Percentiles rank a stretch among this genome's conserved stretches.
Evolutionary conservation across 37 sponge, comb jelly and placozoan species (phyloP).

Genomic region (Halichondria panicea): DNA sequence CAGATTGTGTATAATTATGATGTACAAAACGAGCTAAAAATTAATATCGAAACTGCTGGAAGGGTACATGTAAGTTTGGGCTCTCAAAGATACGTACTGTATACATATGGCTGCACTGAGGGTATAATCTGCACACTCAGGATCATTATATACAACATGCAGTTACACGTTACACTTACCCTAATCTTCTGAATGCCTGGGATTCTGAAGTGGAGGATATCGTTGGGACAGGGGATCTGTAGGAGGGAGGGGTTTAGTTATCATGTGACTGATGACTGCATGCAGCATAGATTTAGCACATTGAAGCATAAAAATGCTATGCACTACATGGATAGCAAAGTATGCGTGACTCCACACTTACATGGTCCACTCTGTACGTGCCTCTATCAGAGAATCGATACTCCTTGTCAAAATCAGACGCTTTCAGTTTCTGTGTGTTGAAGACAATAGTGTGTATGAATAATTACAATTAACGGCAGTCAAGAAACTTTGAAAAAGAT

Average conservation of each 20-base stretch:
- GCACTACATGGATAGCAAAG: neutral
- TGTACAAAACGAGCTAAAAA: too few species aligned
- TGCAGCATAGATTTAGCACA: neutral
- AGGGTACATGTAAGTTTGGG: too few species aligned
- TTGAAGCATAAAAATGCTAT: neutral
- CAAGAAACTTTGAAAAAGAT: too few species aligned
- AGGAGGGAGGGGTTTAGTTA: neutral
- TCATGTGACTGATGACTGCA: neutral
- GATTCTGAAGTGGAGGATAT: slow-evolving; percentile 61
- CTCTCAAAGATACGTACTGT: too few species aligned
- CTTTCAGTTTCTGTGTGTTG: neutral
- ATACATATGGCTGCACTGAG: too few species aligned
- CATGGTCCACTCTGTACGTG: slow-evolving; percentile 1
- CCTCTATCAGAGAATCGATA: slow-evolving; percentile 5
- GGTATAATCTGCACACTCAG: too few species aligned
- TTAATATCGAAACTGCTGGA: too few species aligned
- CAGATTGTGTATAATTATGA: too few species aligned
- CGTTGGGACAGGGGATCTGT: slow-evolving; percentile 25
- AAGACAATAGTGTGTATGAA: too few species aligned
- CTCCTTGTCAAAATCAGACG: slow-evolving; percentile 25
- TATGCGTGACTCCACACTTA: neutral
- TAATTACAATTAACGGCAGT: too few species aligned
- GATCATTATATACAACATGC: too few species aligned
- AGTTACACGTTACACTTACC: too few species aligned
- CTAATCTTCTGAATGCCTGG: slow-evolving; percentile 72